Conservation (phyloP, 2,113 vertebrate species). For the Arizona elegans region DNA sequence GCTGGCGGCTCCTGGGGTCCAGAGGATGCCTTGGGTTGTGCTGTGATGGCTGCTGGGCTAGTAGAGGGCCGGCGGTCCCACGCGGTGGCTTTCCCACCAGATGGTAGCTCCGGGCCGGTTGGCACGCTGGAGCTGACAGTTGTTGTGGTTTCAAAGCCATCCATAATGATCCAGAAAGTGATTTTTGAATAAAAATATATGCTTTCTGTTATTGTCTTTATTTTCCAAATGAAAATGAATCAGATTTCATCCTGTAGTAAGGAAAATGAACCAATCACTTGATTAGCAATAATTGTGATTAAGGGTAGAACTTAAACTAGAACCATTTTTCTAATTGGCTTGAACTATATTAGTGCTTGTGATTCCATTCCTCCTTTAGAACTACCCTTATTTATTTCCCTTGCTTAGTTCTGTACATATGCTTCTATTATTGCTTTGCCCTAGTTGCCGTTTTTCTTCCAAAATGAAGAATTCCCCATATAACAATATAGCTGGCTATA, state of each 20-base stretch:
- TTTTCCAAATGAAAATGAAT: not conserved
- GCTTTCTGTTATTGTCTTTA: slow-evolving; percentile 14
- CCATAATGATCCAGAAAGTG: not conserved
- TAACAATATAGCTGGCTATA: not conserved
- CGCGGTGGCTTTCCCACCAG: no score
- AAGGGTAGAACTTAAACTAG: slow-evolving; percentile 9
- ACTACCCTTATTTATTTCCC: slow-evolving; percentile 10
- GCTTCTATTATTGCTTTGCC: not conserved
- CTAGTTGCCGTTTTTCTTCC: not conserved
- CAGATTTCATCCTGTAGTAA: slow-evolving; percentile 10
- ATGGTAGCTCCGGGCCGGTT: no score
- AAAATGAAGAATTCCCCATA: not conserved
- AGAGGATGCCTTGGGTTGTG: no score
- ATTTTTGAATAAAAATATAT: slow-evolving; percentile 24
- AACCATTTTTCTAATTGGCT: slow-evolving; percentile 23
- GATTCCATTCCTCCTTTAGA: slow-evolving; percentile 12
- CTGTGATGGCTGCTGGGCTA: no score
- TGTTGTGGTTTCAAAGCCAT: slow-evolving; percentile 8
- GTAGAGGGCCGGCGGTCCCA: no score
- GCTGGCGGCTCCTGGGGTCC: no score
- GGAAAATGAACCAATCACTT: slow-evolving; percentile 18
- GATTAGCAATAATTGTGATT: slow-evolving; percentile 23
- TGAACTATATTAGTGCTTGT: slow-evolving; percentile 13
- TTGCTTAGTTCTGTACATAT: slow-evolving; percentile 8
- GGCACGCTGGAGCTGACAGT: no score